Percentiles rank a stretch among this genome's conserved stretches.
phyloP scores from a whole-genome alignment of 2,797 vertebrate genomes.

The Megaceryle alcyon region DNA sequence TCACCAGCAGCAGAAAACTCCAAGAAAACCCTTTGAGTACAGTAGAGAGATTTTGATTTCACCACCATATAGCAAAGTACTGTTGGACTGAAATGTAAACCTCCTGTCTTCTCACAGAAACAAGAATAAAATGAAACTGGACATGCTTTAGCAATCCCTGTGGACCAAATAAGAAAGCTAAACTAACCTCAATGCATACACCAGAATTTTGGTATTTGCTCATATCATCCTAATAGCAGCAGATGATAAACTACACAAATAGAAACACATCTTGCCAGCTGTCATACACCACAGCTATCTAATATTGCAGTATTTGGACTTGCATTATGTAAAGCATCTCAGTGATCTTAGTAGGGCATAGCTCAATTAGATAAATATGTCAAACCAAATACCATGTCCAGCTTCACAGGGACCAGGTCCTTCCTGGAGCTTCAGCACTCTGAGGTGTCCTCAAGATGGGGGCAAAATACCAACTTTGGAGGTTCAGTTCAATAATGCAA shows the following conservation, averaged over 20 bases:
- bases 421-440: not conserved
- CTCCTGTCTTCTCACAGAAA: not conserved
- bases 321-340: not conserved
- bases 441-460: not conserved
- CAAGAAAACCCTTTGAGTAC: not conserved
- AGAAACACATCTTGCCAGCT: not conserved
- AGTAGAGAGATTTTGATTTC: not conserved
- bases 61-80: accelerated
- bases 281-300: not conserved
- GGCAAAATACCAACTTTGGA: not conserved
- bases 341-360: not conserved
- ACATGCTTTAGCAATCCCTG: not conserved
- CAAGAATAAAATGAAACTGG: accelerated
- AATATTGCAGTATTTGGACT: not conserved
- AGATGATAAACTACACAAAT: not conserved
- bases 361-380: not conserved
- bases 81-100: not conserved
- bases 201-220: not conserved
- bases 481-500: not conserved
- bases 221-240: not conserved
- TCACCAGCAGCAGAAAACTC: not conserved
- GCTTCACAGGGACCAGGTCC: not conserved
- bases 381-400: not conserved
- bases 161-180: not conserved
- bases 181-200: not conserved